Conservation (phyloP, 1,140 invertebrate genomes). For the Drosophila hydei region DNA sequence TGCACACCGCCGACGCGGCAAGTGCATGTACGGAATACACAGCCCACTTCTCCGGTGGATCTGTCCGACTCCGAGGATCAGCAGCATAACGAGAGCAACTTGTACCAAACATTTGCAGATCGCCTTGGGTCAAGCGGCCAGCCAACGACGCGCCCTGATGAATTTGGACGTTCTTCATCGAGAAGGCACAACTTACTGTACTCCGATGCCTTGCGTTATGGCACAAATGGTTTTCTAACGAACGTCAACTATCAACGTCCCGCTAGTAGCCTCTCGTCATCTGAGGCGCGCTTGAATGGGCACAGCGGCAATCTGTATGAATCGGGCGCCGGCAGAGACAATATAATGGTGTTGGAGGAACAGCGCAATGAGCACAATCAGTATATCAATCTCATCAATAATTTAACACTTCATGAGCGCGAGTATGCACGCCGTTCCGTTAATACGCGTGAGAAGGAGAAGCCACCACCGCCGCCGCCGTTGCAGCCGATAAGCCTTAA, state of each 20-base stretch:
- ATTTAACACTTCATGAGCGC: constrained; percentile 28
- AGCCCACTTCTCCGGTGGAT: constrained; percentile 24
- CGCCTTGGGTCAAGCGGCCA: constrained; percentile 8
- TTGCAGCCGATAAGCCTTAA: constrained; percentile 16
- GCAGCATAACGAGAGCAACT: constrained; percentile 25
- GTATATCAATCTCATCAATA: constrained; percentile 48
- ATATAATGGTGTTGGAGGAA: constrained; percentile 36
- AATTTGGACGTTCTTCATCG: constrained; percentile 3
- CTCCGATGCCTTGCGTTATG: constrained; percentile 58
- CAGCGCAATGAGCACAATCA: constrained; percentile 51
- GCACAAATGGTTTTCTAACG: constrained; percentile 44
- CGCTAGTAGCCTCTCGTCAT: constrained; percentile 28
- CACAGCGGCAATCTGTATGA: constrained; percentile 18
- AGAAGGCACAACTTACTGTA: constrained; percentile 39
- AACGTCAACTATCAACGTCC: constrained; percentile 34
- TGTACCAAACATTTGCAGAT: constrained; percentile 34
- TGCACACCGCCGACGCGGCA: constrained; percentile 33
- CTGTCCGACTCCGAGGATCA: constrained; percentile 57
- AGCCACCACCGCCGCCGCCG: not conserved
- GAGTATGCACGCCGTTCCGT: constrained; percentile 2
- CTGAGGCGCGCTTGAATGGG: constrained; percentile 38
- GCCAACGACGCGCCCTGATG: not conserved
- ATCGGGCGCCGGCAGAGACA: constrained; percentile 14
- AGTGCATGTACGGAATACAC: constrained; percentile 27
- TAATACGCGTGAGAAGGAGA: constrained; percentile 5